phyloP scores from a whole-genome alignment of 1,140 invertebrate species.

The Berghia stephanieae region DNA sequence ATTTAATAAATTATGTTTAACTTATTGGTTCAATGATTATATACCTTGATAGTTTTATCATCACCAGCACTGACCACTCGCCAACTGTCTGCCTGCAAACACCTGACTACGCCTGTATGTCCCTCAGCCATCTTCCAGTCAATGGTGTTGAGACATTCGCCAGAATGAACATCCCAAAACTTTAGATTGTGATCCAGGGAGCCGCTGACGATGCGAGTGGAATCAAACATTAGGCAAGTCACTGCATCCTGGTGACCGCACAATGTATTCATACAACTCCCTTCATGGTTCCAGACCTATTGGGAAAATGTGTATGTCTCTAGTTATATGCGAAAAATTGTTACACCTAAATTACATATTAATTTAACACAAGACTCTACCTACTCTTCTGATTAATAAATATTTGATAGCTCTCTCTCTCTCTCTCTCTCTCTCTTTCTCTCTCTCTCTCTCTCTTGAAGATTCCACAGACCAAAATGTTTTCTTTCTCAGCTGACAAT shows the following conservation, averaged over 20 bases:
- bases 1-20: background rate
- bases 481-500: background rate
- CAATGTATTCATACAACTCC: constrained; percentile 20
- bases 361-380: too few relatives aligned
- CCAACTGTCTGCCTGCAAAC: constrained; percentile 70
- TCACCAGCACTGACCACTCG: constrained; percentile 71
- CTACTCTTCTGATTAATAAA: background rate
- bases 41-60: constrained; percentile 72
- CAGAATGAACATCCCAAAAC: constrained; percentile 68
- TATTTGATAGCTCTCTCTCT: background rate
- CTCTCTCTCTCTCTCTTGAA: background rate
- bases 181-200: constrained; percentile 70
- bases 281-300: constrained; percentile 15
- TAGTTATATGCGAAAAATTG: too few relatives aligned
- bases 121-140: constrained; percentile 72
- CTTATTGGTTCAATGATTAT: background rate
- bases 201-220: constrained; percentile 67
- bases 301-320: background rate
- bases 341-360: too few relatives aligned
- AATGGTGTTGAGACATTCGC: constrained; percentile 69
- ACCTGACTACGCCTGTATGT: constrained; percentile 70
- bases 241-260: constrained; percentile 29
- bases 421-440: background rate
- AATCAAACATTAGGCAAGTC: constrained; percentile 60
- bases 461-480: background rate